Evolutionary conservation across 2,797 vertebrate species (phyloP), one percentile per base, ranked within the genome.

Genomic region (Melanotaenia boesemani): DNA sequence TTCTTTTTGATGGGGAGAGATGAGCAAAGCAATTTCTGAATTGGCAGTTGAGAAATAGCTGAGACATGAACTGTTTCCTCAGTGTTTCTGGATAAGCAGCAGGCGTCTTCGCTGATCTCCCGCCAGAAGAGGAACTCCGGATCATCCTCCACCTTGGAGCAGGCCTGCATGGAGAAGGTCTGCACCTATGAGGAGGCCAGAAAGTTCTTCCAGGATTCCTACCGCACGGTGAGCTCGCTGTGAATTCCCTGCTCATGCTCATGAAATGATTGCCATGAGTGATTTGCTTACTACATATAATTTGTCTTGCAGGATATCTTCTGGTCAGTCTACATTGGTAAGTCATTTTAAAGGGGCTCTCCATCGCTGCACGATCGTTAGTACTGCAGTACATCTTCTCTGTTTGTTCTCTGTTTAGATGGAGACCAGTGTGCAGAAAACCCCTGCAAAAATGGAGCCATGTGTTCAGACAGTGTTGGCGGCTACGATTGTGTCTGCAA

Each of bases 401-500:
- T 46, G 58, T 56, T 16, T 28, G 6, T 37, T 65, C 48, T 55
- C 11, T 72, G 28, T 67, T 48, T 56, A 95, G 95, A 95, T 15
- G 95, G 95, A 72, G 95, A 95, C 82, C 95, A 95, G 85, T 95
- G 94, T 76, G 84, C 72, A 11, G 84, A 79, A 6, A 89, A 93
- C 0, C 95, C 95, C 6, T 95, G 95, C 77, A 93, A 93, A 80
- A 95, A 95, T 6, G 94, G 94, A 59, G 95, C 92, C 67, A 77
- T 95, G 91, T 95, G 95, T 72, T 94, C 94, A 0, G 95, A 95
- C 91, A 95, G 95, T 11, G 94, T 95, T 4, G 95, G 95, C 32
- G 92, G 94, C 60, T 95, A 94, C 18, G 95, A 95, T 84, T 95
- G 94, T 7, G 88, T 95, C 69, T 95, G 95, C 89, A 95, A 95